These are phyloP conservation scores for Noctuana brunneofusca DNA, from an alignment of 2,888 invertebrate species.

Conservation along the genomic window DNA sequence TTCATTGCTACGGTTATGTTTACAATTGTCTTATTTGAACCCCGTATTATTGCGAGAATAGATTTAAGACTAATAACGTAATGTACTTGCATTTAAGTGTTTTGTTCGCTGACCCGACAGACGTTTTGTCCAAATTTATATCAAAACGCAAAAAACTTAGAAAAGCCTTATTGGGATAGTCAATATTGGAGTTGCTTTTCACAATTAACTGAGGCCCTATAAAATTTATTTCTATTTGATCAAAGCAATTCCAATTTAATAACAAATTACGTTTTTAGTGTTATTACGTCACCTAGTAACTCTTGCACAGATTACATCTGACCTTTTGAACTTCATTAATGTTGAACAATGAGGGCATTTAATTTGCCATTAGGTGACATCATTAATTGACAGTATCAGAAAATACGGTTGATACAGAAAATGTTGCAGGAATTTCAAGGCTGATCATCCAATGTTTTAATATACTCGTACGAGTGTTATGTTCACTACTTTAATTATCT, in stretches of 20 bases:
- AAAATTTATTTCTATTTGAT: too few relatives aligned
- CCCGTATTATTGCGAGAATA: slow-evolving; percentile 10
- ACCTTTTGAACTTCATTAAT: slow-evolving; percentile 26
- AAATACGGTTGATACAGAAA: background rate
- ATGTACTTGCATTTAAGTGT: slow-evolving; percentile 9
- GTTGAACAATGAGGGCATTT: slow-evolving; percentile 5
- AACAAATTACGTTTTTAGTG: too few relatives aligned
- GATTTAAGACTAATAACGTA: slow-evolving; percentile 10
- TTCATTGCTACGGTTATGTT: slow-evolving; percentile 22
- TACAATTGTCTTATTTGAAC: slow-evolving; percentile 13
- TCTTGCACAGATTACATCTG: slow-evolving; percentile 22
- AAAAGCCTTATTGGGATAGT: too few relatives aligned
- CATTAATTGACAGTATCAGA: slow-evolving; percentile 11
- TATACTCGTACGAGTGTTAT: too few relatives aligned
- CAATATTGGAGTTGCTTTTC: too few relatives aligned
- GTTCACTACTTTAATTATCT: too few relatives aligned
- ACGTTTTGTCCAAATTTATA: too few relatives aligned
- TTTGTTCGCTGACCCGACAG: too few relatives aligned
- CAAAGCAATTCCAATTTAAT: too few relatives aligned
- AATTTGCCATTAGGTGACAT: slow-evolving; percentile 17
- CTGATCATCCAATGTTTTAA: too few relatives aligned
- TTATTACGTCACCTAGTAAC: background rate
- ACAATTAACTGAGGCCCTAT: too few relatives aligned
- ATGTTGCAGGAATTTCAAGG: background rate
- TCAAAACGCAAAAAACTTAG: too few relatives aligned